These are phyloP conservation scores for Nylanderia fulva DNA, from an alignment of 1,140 invertebrate genomes.

Conservation along the genomic window DNA sequence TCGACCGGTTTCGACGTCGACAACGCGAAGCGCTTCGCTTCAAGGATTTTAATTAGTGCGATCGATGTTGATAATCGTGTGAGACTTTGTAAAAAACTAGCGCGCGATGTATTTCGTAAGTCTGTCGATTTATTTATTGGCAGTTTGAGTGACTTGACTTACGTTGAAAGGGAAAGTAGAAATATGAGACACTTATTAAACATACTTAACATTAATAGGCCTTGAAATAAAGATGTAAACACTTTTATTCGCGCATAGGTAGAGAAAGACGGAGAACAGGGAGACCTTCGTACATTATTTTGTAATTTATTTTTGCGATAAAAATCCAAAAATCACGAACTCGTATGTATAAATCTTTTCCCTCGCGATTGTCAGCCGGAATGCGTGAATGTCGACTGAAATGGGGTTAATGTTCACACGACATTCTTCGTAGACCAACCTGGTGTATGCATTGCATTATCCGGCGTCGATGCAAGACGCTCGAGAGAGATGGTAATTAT, in stretches of 20 bases:
- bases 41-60: slow-evolving; percentile 46
- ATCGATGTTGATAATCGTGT: slow-evolving; percentile 30
- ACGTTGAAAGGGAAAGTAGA: slow-evolving; percentile 11
- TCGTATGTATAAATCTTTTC: background rate
- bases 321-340: background rate
- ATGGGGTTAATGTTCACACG: slow-evolving; percentile 24
- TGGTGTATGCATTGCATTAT: background rate
- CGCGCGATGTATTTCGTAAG: slow-evolving; percentile 27
- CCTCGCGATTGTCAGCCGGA: background rate
- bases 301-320: background rate
- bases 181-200: slow-evolving; percentile 1
- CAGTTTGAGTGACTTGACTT: background rate
- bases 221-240: background rate
- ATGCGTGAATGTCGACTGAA: slow-evolving; percentile 19
- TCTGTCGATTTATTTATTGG: background rate
- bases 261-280: background rate
- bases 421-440: background rate
- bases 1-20: slow-evolving; percentile 25
- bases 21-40: slow-evolving; percentile 19
- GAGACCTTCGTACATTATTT: background rate
- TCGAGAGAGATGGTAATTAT: slow-evolving; percentile 33
- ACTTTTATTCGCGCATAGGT: background rate
- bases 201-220: background rate
- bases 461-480: slow-evolving; percentile 3
- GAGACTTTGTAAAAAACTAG: slow-evolving; percentile 20